Base-by-base conservation (phyloP, 1,140 invertebrate species). In the Caenorhabditis tropicalis region DNA sequence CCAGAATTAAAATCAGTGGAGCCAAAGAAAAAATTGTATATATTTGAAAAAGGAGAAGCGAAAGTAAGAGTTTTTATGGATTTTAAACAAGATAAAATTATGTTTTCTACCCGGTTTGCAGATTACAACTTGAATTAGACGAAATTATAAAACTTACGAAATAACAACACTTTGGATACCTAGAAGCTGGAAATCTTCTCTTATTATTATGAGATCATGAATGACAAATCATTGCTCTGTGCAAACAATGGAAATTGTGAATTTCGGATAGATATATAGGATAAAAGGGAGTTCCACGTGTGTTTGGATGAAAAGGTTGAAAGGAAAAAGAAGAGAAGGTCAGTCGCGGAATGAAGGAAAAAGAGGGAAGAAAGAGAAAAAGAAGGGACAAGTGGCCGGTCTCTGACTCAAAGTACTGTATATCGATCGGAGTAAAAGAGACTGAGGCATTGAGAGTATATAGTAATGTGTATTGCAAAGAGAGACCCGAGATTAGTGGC, bases 371-470 rank as follows among this genome's bases (percentile, higher is more conserved):
- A 24, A 43, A 74, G 36, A 74, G 65, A 24, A 27, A 43, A n/a
- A 43, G n/a, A 27, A 24, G 36, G 65, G 65, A 74, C 65, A 74
- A 43, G 36, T 74, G 65, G 65, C 65, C 65, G 65, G 58, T 65
- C 31, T 33, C 31, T 51, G 15, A 6, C n/a, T 65, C 58, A 39
- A 46, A 74, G 65, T 74, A 74, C 65, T 43, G 65, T 74, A 74
- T 74, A 74, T 74, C 15, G 65, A 74, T 74, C 36, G 65, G 12
- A 36, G 31, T 21, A 36, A 74, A 15, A 31, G 65, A 24, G 36
- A 74, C 19, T 43, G 53, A 56, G 24, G 24, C 6, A 24, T 9
- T 19, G 36, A 74, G 65, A 74, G 36, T 24, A 74, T n/a, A 12
- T 46, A 74, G 29, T 36, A 46, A 39, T 31, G 12, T 10, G 7